Conservation (phyloP, 1,140 invertebrate species). For the Heliconius congener region DNA sequence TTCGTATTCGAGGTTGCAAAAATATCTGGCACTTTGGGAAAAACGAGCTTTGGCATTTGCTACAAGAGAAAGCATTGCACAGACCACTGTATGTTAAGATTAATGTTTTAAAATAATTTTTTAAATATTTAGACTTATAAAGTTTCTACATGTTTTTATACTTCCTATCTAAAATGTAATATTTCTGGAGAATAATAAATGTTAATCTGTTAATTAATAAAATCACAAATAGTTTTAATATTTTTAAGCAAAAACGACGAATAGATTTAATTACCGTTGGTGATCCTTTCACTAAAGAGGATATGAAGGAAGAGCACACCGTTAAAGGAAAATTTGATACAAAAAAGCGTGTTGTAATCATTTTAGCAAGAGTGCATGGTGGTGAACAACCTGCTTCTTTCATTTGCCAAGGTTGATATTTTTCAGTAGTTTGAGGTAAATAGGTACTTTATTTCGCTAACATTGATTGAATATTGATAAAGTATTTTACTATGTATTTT, state of each 20-base stretch:
- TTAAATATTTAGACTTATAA: too few species aligned
- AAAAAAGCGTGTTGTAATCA: conserved; percentile 86
- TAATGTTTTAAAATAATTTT: too few species aligned
- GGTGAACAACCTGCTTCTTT: conserved; percentile 96
- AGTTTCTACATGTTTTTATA: too few species aligned
- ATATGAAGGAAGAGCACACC: conserved; percentile 62
- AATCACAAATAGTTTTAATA: background rate
- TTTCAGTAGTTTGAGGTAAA: background rate
- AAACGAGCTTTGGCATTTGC: conserved; percentile 82
- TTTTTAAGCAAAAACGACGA: conserved; percentile 92
- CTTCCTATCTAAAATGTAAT: too few species aligned
- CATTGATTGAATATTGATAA: background rate
- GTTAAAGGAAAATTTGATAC: conserved; percentile 52
- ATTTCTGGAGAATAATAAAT: too few species aligned
- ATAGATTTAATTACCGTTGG: conserved; percentile 94
- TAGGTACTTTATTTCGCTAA: background rate
- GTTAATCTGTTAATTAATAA: too few species aligned
- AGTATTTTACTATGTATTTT: conserved; percentile 29
- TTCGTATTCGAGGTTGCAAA: conserved; percentile 94
- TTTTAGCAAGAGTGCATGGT: conserved; percentile 93
- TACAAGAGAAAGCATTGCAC: conserved; percentile 86
- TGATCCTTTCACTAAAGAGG: conserved; percentile 74
- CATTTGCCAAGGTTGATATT: conserved; percentile 91
- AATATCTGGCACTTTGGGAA: conserved; percentile 90
- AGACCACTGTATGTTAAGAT: conserved; percentile 84